Evolutionary conservation across 37 sponge, comb jelly and placozoan genomes (phyloP), one percentile per base, ranked within the genome.

Genomic region (Hormiphora californensis): DNA sequence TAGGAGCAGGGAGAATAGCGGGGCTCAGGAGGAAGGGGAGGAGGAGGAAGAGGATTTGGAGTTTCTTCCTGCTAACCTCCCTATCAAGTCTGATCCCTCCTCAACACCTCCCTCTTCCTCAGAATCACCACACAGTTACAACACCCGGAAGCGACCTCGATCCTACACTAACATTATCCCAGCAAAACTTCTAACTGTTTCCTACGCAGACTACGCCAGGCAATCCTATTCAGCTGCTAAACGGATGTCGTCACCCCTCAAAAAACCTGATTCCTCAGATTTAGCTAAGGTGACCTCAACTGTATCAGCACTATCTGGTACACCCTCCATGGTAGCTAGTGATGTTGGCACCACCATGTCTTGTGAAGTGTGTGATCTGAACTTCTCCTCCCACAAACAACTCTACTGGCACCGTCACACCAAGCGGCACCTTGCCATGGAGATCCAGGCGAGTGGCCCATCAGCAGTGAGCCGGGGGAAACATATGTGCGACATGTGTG

Each of bases 301-400:
- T 28, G 37, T 33, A 17, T 65, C 67, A 31, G 67, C 34, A 32
- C 37, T 33, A 7, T 36, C 31, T 65, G 46, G 23, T 36, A 33
- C 23, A 36, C 81, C 81, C 1, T 73, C 81, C 23, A 33, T 73
- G 32, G 81, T 32, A 27, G 43, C 81, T n/a, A 32, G 36, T 11
- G 32, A 35, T 1, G 30, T 28, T 7, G 27, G 22, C n/a, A 73
- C 81, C 22, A 22, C 44, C 23, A 33, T 73, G 46, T 73, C 40
- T 36, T 73, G 81, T 73, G 81, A 73, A n/a, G 81, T 73, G 4
- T 73, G 81, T 40, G 81, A 73, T 4, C 81, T 73, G 27, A 73
- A 73, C 46, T 73, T 73, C 81, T 11, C 81, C 4, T 41, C 81
- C 9, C 43, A 73, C 46, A 73, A 73, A 46, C 81, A 73, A 41